These are phyloP conservation scores for Neotragus pygmaeus DNA, from an alignment of 2,113 vertebrate genomes.

Conservation along the genomic window DNA sequence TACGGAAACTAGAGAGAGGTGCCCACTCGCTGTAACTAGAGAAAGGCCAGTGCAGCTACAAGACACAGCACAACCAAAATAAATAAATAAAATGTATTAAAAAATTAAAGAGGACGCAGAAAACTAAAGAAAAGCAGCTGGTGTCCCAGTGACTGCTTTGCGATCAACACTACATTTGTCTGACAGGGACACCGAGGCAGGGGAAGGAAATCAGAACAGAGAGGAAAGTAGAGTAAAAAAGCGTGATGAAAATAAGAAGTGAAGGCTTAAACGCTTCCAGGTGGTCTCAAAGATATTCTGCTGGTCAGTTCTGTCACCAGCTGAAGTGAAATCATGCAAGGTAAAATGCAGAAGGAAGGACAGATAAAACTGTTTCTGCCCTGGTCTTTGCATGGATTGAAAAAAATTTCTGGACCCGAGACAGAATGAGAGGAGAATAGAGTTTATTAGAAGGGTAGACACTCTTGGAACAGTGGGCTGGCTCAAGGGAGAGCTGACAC, in stretches of 20 bases:
- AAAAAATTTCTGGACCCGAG: not conserved
- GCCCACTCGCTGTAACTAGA: not conserved
- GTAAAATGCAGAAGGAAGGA: not conserved
- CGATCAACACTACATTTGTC: not conserved
- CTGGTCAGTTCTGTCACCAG: not conserved
- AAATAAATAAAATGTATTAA: not conserved
- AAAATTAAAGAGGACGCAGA: not conserved
- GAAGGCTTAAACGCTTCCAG: not conserved
- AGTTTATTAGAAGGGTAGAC: not conserved
- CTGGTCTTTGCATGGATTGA: not conserved
- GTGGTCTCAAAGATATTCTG: not conserved
- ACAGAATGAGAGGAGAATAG: not conserved
- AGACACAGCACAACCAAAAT: not conserved
- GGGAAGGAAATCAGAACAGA: not conserved
- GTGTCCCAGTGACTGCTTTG: not conserved
- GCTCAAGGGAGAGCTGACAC: not conserved
- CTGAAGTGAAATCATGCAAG: not conserved
- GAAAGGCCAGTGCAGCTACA: not conserved
- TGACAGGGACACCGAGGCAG: not conserved
- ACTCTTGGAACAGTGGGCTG: not conserved
- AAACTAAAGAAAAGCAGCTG: not conserved
- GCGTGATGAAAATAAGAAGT: not conserved
- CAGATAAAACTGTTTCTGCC: not conserved
- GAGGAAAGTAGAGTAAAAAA: not conserved
- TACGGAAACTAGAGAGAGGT: not conserved